Conservation (phyloP, 2,888 invertebrate genomes). For the Aphidoletes aphidimyza region DNA sequence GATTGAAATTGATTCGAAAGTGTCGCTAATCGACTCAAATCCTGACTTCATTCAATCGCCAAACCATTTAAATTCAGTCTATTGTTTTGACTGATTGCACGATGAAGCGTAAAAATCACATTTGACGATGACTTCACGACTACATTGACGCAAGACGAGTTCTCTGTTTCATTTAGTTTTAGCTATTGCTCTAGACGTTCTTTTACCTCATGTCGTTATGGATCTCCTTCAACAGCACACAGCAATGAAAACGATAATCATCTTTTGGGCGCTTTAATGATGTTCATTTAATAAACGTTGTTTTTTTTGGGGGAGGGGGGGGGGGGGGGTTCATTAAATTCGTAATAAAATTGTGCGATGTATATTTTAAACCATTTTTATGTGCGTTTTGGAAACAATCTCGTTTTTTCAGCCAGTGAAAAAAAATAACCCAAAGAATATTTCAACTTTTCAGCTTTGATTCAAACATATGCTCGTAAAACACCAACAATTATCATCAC, state of each 20-base stretch:
- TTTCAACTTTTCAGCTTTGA: no score
- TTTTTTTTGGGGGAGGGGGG: no score
- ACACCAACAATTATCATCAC: conserved; percentile 43
- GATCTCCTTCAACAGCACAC: conserved; percentile 23
- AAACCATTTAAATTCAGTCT: not conserved
- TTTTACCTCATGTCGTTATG: not conserved
- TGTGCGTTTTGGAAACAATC: not conserved
- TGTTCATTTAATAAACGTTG: conserved; percentile 37
- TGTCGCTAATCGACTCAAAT: conserved; percentile 44
- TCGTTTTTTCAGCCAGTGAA: not conserved
- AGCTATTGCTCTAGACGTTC: not conserved
- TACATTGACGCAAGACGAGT: no score
- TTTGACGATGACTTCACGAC: not conserved
- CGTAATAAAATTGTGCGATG: not conserved
- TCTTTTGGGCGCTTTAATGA: conserved; percentile 52
- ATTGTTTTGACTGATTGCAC: not conserved
- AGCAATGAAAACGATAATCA: conserved; percentile 1
- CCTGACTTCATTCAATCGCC: not conserved
- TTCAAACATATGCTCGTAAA: conserved; percentile 51
- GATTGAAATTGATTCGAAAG: conserved; percentile 25
- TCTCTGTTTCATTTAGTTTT: not conserved
- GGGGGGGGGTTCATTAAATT: not conserved
- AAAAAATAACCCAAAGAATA: no score
- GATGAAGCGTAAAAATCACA: not conserved
- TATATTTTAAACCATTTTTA: conserved; percentile 5